A percentile compares a stretch with the other conserved stretches of the same genome.
phyloP scores from a whole-genome alignment of 2,797 vertebrate genomes.

The Propithecus deckenii region DNA sequence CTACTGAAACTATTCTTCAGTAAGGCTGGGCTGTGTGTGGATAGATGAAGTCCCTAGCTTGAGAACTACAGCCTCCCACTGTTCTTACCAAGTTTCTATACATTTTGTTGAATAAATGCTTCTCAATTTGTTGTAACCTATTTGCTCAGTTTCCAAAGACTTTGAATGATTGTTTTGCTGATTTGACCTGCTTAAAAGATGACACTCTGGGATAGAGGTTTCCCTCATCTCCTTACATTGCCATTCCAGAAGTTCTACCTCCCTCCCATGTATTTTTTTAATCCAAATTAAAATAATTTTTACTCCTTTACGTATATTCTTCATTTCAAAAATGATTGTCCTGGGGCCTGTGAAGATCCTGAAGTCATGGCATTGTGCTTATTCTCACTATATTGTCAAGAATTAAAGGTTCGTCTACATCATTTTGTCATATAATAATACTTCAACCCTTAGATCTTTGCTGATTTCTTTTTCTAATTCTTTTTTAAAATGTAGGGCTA shows the following conservation, averaged over 20 bases:
- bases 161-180: neutral
- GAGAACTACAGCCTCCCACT: neutral
- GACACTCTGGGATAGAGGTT: neutral
- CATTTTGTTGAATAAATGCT: neutral
- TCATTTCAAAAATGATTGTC: neutral
- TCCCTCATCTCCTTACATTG: neutral
- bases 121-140: neutral
- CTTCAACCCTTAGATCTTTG: neutral
- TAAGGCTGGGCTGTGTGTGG: neutral
- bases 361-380: neutral
- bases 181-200: neutral
- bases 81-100: neutral
- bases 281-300: neutral
- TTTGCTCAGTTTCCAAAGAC: neutral
- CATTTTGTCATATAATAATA: neutral
- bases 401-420: neutral
- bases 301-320: neutral
- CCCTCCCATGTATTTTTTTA: neutral
- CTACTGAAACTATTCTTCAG: neutral
- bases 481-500: neutral
- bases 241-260: neutral
- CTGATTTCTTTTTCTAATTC: neutral
- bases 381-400: neutral
- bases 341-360: neutral
- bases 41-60: neutral